These are phyloP conservation scores for Pseudomyrmex pallidus DNA, from an alignment of 1,140 invertebrate genomes.

Conservation along the genomic window DNA sequence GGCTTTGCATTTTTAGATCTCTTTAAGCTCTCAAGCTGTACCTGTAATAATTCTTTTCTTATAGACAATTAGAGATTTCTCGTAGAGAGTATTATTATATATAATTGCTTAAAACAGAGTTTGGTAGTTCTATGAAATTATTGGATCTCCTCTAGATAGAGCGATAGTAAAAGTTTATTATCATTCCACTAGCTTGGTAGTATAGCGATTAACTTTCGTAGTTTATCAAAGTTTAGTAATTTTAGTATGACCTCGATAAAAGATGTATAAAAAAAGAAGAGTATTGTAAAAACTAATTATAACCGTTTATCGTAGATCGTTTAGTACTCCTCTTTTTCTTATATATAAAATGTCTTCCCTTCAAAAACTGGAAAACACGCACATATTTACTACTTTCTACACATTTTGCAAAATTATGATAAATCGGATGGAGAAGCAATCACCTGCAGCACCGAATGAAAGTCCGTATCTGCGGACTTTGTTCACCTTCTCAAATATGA, in stretches of 20 bases:
- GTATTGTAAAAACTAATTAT: neutral
- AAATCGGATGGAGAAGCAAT: constrained; percentile 17
- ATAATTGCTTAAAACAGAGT: constrained; percentile 28
- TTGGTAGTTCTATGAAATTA: constrained; percentile 12
- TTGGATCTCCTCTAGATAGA: neutral
- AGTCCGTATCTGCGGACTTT: neutral
- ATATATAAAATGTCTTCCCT: no score
- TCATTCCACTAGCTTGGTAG: constrained; percentile 15
- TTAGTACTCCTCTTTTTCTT: no score
- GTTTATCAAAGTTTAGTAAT: constrained; percentile 1
- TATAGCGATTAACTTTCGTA: constrained; percentile 3
- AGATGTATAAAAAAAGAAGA: neutral
- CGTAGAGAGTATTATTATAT: neutral
- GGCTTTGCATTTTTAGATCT: neutral
- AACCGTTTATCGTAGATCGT: no score
- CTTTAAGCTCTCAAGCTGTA: neutral
- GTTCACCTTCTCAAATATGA: constrained; percentile 15
- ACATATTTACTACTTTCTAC: neutral
- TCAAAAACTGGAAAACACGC: neutral
- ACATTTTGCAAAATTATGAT: constrained; percentile 2
- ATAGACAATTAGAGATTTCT: neutral
- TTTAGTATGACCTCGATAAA: neutral
- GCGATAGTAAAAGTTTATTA: neutral
- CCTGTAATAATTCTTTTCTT: neutral
- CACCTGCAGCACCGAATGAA: constrained; percentile 13